Base-by-base conservation (phyloP, 2,888 invertebrate genomes). In the Drosophila neoperkinsi region DNA sequence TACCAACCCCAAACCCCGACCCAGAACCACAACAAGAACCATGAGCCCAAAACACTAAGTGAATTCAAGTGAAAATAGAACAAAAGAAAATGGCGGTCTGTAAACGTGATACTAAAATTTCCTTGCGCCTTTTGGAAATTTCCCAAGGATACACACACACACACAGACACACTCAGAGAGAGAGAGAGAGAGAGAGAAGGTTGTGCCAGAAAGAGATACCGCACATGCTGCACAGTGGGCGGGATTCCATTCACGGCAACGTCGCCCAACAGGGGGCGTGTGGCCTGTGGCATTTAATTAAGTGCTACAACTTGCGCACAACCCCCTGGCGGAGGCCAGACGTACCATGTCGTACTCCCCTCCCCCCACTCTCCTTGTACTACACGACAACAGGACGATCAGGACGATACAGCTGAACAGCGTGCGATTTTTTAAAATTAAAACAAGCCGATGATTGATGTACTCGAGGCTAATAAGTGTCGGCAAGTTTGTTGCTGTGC, bases 381-480 rank as follows among this genome's bases (percentile, higher is more conserved):
- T 31, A 50, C n/a, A 57, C 33, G 28, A 33, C 41, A 49, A 36
- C 50, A 62, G 64, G 41, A 53, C 43, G 53, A 30, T 46, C 46
- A 60, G 41, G 55, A 64, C 58, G 43, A 61, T 34, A 31, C 43
- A 25, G 53, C 49, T 36, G 68, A 88, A 86, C 89, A 86, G 84
- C 86, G 65, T 82, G 85, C 74, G 75, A 88, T 90, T 88, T 88
- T 90, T 90, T 90, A 75, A 85, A 85, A 82, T 85, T 90, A 90
- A 85, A 85, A 85, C 90, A 85, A 88, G 88, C 78, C 71, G 81
- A 85, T 85, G 85, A 85, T 85, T 85, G 85, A 85, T 85, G 90
- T 85, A 90, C 85, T 85, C 85, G 81, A 85, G 71, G 90, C 83
- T 85, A 90, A 85, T 88, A 85, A 90, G 88, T 84, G 81, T 84